These are phyloP conservation scores for Ascaphus truei DNA, from an alignment of 2,113 vertebrate genomes.

Conservation along the genomic window DNA sequence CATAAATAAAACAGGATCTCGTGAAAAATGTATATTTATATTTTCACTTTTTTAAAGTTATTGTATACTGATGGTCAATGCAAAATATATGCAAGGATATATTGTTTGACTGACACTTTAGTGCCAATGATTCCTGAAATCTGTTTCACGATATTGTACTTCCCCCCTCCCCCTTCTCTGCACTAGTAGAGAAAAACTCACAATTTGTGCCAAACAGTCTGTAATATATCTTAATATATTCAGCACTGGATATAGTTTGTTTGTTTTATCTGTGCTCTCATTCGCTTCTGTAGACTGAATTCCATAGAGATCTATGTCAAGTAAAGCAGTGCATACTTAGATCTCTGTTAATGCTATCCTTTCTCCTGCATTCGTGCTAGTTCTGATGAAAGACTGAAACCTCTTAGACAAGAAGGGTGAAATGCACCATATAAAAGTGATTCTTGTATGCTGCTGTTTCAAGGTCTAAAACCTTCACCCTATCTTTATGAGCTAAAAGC, in stretches of 20 bases:
- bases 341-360: constrained; percentile 27
- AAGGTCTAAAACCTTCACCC: constrained; percentile 19
- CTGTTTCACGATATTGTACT: too few relatives aligned
- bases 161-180: too few relatives aligned
- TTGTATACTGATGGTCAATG: neutral
- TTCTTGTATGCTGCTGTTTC: constrained; percentile 14
- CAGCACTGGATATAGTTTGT: neutral
- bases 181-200: neutral
- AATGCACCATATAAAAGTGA: constrained; percentile 9
- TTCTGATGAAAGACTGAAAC: constrained; percentile 21
- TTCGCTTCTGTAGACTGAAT: constrained; percentile 11
- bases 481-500: constrained; percentile 18
- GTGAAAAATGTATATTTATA: neutral
- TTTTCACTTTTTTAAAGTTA: too few relatives aligned
- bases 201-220: neutral
- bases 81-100: neutral
- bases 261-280: constrained; percentile 21
- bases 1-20: neutral
- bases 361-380: constrained; percentile 8
- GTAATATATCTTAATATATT: constrained; percentile 12
- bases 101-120: neutral
- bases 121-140: neutral
- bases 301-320: constrained; percentile 24
- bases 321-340: constrained; percentile 12
- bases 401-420: constrained; percentile 22